Conservation (phyloP, 2,888 invertebrate species). For the Andrena marginata region DNA sequence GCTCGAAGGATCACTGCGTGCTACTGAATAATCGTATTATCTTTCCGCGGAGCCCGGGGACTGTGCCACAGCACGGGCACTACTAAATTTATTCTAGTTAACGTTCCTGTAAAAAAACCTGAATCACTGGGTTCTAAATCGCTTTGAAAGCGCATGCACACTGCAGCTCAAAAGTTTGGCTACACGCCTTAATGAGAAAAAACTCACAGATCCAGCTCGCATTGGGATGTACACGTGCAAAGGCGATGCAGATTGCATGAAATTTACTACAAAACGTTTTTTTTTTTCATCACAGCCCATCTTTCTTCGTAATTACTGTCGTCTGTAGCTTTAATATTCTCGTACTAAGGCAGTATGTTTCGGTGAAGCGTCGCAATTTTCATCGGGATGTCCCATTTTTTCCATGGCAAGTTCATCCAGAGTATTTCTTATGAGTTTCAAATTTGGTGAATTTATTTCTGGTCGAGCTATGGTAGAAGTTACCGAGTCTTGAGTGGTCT, state of each 20-base stretch:
- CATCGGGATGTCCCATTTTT: not conserved
- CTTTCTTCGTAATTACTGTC: conserved; percentile 4
- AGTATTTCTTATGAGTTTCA: not conserved
- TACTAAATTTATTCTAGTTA: conserved; percentile 22
- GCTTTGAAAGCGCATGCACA: not conserved
- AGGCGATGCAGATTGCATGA: not conserved
- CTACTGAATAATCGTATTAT: conserved; percentile 40
- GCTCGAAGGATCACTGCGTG: conserved; percentile 22
- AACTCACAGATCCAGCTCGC: not conserved
- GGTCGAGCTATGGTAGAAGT: too few relatives aligned
- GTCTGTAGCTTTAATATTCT: not conserved
- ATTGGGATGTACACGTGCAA: not conserved
- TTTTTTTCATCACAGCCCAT: not conserved
- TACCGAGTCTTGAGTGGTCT: too few relatives aligned
- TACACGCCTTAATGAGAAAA: conserved; percentile 14
- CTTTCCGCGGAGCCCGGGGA: not conserved
- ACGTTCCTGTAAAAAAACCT: not conserved
- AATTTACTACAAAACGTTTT: not conserved
- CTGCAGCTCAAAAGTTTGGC: not conserved
- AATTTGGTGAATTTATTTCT: too few relatives aligned
- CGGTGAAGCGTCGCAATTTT: not conserved
- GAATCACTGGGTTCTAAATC: not conserved
- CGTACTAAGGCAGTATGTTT: not conserved
- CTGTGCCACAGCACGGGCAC: not conserved
- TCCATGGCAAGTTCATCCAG: not conserved